phyloP scores from a whole-genome alignment of 92 coral and sea anemone genomes.

The Virgularia gustaviana region DNA sequence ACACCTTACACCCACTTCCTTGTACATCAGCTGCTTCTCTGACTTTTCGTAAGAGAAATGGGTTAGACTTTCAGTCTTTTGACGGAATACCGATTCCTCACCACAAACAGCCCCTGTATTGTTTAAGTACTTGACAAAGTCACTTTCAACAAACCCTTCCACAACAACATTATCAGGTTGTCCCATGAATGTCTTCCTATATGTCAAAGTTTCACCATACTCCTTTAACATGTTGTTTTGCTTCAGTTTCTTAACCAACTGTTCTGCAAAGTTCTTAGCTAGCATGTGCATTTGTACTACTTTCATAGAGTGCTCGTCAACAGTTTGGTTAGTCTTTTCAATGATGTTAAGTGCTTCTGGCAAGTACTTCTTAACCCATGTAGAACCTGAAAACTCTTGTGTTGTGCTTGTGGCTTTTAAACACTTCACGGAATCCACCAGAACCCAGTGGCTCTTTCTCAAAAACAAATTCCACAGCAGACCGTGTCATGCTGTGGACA shows the following conservation, averaged over 20 bases:
- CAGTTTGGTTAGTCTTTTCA: constrained; percentile 48
- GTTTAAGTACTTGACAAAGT: constrained; percentile 28
- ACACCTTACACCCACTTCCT: constrained; percentile 9
- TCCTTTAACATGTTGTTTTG: constrained; percentile 16
- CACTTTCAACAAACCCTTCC: constrained; percentile 39
- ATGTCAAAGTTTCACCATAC: constrained; percentile 49
- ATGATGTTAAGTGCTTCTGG: constrained; percentile 53
- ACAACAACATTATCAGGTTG: constrained; percentile 33
- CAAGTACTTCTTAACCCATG: constrained; percentile 59
- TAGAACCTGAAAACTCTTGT: constrained; percentile 33
- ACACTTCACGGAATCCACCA: constrained; percentile 37
- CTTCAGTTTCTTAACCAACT: constrained; percentile 38
- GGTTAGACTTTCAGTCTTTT: constrained; percentile 1
- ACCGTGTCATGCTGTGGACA: constrained; percentile 38
- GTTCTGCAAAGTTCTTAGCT: constrained; percentile 58
- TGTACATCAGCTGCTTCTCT: constrained; percentile 7
- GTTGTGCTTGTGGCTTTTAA: constrained; percentile 39
- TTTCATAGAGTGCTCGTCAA: constrained; percentile 63
- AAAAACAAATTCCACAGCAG: constrained; percentile 34
- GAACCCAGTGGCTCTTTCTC: constrained; percentile 33
- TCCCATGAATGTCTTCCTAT: constrained; percentile 43
- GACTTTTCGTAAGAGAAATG: constrained; percentile 18
- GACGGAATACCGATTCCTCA: constrained; percentile 6
- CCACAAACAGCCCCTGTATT: constrained; percentile 16
- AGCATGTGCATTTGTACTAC: constrained; percentile 64